Conservation (phyloP, 2,113 vertebrate species). For the Barnardius zonarius region DNA sequence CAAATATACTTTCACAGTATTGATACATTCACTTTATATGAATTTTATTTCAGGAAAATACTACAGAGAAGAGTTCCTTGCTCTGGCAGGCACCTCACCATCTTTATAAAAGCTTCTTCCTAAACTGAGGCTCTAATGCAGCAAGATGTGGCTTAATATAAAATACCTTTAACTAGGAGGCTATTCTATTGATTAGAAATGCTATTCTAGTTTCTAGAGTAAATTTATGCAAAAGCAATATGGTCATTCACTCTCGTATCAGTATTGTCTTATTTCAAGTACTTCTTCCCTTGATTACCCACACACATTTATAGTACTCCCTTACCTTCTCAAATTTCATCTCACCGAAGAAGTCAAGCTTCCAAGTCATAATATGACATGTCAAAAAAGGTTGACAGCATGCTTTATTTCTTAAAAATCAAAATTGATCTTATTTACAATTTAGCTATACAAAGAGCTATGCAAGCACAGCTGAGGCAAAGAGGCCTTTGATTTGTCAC, state of each 20-base stretch:
- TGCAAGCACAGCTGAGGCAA: not conserved
- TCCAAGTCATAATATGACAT: not conserved
- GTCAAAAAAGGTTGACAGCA: not conserved
- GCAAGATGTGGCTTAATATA: not conserved
- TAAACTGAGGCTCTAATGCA: not conserved
- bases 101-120: not conserved
- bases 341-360: not conserved
- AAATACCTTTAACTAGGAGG: not conserved
- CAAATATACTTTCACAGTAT: not conserved
- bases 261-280: not conserved
- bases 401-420: not conserved
- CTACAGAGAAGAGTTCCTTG: not conserved
- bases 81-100: not conserved
- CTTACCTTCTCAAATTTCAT: not conserved
- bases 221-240: not conserved
- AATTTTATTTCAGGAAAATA: not conserved
- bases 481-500: not conserved
- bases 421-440: not conserved
- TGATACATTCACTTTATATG: not conserved
- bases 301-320: not conserved
- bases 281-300: not conserved
- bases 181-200: not conserved
- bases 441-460: not conserved
- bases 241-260: not conserved
- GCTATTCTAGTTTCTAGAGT: not conserved